These are phyloP conservation scores for Hyles lineata DNA, from an alignment of 2,888 invertebrate genomes.

Conservation along the genomic window DNA sequence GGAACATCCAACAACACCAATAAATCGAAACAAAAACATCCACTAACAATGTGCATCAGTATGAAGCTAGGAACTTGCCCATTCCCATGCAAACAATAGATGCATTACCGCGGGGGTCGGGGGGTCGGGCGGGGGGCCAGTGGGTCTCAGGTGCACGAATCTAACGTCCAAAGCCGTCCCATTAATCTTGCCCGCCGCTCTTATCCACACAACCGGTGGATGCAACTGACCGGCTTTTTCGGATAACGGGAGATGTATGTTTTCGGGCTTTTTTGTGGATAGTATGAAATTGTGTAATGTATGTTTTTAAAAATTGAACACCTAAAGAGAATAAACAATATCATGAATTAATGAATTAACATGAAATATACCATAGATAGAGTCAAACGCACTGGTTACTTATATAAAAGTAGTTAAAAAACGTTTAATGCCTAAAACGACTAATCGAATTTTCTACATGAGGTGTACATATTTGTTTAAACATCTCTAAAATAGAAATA, in stretches of 20 bases:
- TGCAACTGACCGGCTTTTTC: slow-evolving; percentile 20
- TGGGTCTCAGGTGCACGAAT: slow-evolving; percentile 54
- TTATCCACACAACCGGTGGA: slow-evolving; percentile 53
- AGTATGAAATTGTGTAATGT: too few species aligned
- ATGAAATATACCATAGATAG: too few species aligned
- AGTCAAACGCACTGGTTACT: too few species aligned
- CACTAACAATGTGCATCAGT: not conserved
- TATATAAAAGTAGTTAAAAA: too few species aligned
- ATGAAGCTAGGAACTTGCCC: not conserved
- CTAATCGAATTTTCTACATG: too few species aligned
- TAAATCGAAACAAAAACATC: not conserved
- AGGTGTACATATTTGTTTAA: too few species aligned
- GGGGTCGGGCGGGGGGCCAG: slow-evolving; percentile 9
- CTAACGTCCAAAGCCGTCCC: slow-evolving; percentile 62
- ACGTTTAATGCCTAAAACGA: too few species aligned
- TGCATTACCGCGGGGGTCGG: slow-evolving; percentile 23
- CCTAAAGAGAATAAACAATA: too few species aligned
- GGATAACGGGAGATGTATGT: slow-evolving; percentile 23
- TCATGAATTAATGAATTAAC: too few species aligned
- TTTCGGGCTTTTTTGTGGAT: not conserved
- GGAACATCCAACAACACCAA: not conserved
- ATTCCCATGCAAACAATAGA: slow-evolving; percentile 8
- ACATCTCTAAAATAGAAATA: too few species aligned
- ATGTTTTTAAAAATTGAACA: too few species aligned
- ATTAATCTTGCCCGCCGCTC: slow-evolving; percentile 64